Conservation (phyloP, 2,113 vertebrate species). For the Mastomys natalensis region DNA sequence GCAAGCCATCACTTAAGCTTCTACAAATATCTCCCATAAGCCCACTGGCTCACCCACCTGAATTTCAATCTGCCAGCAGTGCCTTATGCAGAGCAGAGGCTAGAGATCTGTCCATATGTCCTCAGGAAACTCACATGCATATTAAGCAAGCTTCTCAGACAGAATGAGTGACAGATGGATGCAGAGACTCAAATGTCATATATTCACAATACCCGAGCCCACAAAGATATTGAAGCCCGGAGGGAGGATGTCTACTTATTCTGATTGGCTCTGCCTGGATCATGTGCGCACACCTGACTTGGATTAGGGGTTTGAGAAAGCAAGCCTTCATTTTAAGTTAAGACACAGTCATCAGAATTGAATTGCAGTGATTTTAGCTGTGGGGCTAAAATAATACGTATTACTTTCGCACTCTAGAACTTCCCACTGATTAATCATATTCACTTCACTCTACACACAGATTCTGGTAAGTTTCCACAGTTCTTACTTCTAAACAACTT, state of each 20-base stretch:
- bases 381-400: not conserved
- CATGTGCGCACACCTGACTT: not conserved
- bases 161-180: not conserved
- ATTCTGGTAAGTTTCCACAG: not conserved
- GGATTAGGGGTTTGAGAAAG: not conserved
- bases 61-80: not conserved
- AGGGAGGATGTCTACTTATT: accelerated
- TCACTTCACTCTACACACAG: not conserved
- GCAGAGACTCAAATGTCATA: too few relatives aligned
- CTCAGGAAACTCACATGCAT: not conserved
- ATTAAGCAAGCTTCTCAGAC: not conserved
- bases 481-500: not conserved
- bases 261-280: not conserved
- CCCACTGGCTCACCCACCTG: not conserved
- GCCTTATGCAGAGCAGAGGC: too few relatives aligned
- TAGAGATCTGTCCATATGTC: not conserved
- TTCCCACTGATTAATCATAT: not conserved
- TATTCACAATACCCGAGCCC: not conserved
- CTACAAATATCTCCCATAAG: not conserved
- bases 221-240: accelerated
- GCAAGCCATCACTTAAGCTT: not conserved
- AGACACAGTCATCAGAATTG: not conserved
- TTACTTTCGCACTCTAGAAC: not conserved
- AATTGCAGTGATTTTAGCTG: not conserved
- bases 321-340: not conserved